Conservation (phyloP, 1,140 invertebrate species). For the Leptopilina clavipes region DNA sequence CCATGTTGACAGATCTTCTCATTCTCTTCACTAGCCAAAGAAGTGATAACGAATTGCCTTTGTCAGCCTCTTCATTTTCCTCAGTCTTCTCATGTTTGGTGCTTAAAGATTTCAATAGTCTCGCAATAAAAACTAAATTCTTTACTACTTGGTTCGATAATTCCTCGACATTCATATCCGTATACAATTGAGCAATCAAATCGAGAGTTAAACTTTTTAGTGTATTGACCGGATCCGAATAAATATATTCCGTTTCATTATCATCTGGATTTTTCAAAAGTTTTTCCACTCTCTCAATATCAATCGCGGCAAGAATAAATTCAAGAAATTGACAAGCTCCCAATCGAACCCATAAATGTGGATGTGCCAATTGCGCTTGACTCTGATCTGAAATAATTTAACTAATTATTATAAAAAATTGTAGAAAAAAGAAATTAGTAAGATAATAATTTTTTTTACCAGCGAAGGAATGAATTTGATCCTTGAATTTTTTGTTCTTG, state of each 20-base stretch:
- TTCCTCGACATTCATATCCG: conserved; percentile 75
- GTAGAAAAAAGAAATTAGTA: too few relatives aligned
- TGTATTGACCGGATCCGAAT: conserved; percentile 76
- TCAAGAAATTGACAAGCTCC: conserved; percentile 84
- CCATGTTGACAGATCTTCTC: conserved; percentile 82
- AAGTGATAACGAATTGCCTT: conserved; percentile 69
- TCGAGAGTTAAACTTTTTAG: conserved; percentile 83
- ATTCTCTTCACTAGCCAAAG: conserved; percentile 83
- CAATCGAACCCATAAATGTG: conserved; percentile 85
- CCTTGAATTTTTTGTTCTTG: conserved; percentile 70
- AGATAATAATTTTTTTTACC: conserved; percentile 63
- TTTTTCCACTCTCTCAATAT: conserved; percentile 77
- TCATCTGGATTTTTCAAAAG: conserved; percentile 64
- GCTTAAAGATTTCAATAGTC: conserved; percentile 77
- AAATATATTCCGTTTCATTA: conserved; percentile 76
- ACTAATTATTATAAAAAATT: too few relatives aligned
- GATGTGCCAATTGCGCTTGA: conserved; percentile 76
- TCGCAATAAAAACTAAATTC: conserved; percentile 82
- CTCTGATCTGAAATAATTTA: conserved; percentile 66
- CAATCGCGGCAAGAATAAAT: conserved; percentile 79
- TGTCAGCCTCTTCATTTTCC: conserved; percentile 62
- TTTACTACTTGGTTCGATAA: conserved; percentile 83
- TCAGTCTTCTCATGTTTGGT: conserved; percentile 55
- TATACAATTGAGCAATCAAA: conserved; percentile 83
- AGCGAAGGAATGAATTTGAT: conserved; percentile 73